phyloP scores from a whole-genome alignment of 2,797 vertebrate species.

The Tympanoctomys barrerae region DNA sequence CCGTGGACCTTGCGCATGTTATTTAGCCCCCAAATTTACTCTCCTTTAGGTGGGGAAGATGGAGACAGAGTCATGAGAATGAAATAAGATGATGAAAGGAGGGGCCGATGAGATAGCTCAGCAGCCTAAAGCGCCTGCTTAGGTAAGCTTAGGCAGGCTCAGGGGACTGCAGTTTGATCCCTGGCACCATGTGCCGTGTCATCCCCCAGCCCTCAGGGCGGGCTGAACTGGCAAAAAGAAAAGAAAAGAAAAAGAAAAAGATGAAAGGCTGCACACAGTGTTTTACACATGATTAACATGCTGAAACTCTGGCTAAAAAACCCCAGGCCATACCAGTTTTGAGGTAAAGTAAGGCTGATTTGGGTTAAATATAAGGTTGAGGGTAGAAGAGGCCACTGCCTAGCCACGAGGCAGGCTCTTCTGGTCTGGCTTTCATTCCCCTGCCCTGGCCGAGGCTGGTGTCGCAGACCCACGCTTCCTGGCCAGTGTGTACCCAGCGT shows the following conservation, averaged over 20 bases:
- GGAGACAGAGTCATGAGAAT: not conserved
- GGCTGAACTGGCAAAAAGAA: too few species aligned
- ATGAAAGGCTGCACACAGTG: not conserved
- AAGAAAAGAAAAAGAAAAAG: not conserved
- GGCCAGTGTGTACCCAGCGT: not conserved
- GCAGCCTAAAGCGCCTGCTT: too few species aligned
- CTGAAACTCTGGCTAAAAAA: not conserved
- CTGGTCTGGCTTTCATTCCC: not conserved
- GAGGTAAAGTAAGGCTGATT: too few species aligned
- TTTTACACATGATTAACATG: not conserved
- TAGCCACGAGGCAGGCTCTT: not conserved
- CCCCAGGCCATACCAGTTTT: not conserved
- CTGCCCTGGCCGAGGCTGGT: not conserved
- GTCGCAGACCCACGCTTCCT: not conserved
- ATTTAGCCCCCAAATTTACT: not conserved
- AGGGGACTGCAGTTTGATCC: too few species aligned
- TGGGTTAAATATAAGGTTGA: not conserved
- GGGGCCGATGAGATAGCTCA: too few species aligned
- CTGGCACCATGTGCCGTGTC: too few species aligned
- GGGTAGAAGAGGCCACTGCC: not conserved
- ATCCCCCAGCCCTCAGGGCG: too few species aligned
- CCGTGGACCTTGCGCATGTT: not conserved
- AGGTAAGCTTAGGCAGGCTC: too few species aligned
- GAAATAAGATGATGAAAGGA: not conserved
- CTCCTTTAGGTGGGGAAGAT: not conserved